Base-by-base conservation (phyloP, 1,140 invertebrate genomes). In the Cyclina sinensis region DNA sequence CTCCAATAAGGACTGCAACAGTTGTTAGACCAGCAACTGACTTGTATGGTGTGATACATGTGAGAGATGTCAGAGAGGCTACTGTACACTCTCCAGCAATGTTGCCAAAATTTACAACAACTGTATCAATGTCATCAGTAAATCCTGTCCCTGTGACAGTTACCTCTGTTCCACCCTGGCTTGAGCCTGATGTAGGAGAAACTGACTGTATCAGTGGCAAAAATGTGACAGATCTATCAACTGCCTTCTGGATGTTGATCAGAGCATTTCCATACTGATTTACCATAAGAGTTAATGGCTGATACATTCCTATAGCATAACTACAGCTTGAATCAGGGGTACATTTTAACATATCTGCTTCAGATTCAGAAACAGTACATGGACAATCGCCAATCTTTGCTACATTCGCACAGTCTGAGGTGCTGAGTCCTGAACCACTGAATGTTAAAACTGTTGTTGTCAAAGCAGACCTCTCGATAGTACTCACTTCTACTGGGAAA, bases 221-320 rank as follows among this genome's bases (percentile, higher is more conserved):
- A 18, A 92, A 84, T 18, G 54, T 89, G 32, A 93, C 90, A 27
- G 86, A 59, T 68, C 85, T 59, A 18, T 80, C 68, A 0, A 35
- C 54, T n/a, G 89, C 82, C 4, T 30, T 59, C 16, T 59, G 7
- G 4, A 91, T 84, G 1, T 65, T 62, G 2, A 92, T 39, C n/a
- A 90, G 39, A 24, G 92, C 92, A 59, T 91, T 68, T 43, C 93
- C 92, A 30, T 73, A 54, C 57, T 93, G 93, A 14, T 82, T 76
- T 3, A 93, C 90, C 48, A 91, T 85, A 21, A 93, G 21, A 0
- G 39, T 65, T 14, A 92, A 32, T 39, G 90, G 32, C 21, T 90
- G 86, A 16, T 32, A 85, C 16, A 84, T 39, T 37, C 92, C 91
- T 32, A 90, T 54, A 9, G 48, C 62, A 59, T 86, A 87, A 14